Evolutionary conservation across 2,888 invertebrate species (phyloP).

Genomic region (Tiphia femorata): DNA sequence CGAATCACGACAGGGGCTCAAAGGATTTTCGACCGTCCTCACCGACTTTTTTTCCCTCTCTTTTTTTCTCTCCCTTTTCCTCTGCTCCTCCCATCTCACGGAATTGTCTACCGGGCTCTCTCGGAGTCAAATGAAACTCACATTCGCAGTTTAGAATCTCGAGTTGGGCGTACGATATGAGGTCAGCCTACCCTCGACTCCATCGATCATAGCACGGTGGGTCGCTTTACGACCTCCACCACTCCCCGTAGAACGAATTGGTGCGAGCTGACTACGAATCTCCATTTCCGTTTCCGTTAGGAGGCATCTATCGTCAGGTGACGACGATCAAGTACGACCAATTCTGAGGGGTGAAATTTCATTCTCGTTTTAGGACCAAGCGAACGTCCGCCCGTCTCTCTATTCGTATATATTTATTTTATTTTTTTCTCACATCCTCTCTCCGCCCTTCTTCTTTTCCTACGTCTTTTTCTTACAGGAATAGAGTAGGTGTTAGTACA

Average conservation of each 20-base stretch:
- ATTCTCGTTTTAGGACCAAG: not conserved
- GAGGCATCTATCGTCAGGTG: slow-evolving; percentile 18
- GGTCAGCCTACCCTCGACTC: not conserved
- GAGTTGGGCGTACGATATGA: not conserved
- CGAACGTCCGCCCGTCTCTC: not conserved
- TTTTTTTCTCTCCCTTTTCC: too few relatives aligned
- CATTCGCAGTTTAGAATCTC: too few relatives aligned
- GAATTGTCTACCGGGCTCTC: too few relatives aligned
- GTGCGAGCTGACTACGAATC: slow-evolving; percentile 21
- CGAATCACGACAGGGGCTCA: too few relatives aligned
- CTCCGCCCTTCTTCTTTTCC: not conserved
- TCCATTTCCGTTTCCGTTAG: slow-evolving; percentile 32
- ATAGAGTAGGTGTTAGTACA: too few relatives aligned
- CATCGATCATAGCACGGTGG: not conserved
- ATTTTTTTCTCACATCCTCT: not conserved
- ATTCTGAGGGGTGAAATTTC: slow-evolving; percentile 4
- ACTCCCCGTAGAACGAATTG: not conserved
- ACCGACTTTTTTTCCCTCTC: too few relatives aligned
- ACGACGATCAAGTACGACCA: slow-evolving; percentile 18
- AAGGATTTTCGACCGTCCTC: too few relatives aligned
- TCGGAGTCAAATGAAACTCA: too few relatives aligned
- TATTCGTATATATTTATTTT: not conserved
- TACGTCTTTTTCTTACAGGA: too few relatives aligned
- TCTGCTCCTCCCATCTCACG: too few relatives aligned
- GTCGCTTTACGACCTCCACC: not conserved